Base-by-base conservation (phyloP, 1,140 invertebrate species). In the Zaprionus ghesquierei region DNA sequence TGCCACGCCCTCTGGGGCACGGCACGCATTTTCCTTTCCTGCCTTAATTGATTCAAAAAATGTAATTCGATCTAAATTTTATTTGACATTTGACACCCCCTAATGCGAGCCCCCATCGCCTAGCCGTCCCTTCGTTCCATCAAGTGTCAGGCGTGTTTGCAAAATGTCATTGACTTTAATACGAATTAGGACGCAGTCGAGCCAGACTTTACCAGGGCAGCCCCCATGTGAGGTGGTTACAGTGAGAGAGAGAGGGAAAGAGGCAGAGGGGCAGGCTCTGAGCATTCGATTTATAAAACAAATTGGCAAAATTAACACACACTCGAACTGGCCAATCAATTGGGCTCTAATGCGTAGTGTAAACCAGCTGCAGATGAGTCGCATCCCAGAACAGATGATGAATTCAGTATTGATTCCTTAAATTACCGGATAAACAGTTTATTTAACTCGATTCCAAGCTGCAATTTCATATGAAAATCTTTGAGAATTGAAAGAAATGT, bases 31-130 rank as follows among this genome's bases (percentile, higher is more conserved):
- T 41, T 70, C 55, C 25, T 15, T 15, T 41, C 63, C 55, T 20
- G 13, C 69, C 76, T 70, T 84, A 84, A 84, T 84, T 84, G 80
- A 84, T 77, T 85, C 51, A 62, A 73, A 65, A 80, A 65, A 73
- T 69, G 64, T 66, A 85, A 84, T 84, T 80, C 51, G 66, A 84
- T 80, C 73, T 69, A 66, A 79, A 77, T 74, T 84, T 68, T 38
- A 72, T 58, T 69, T 31, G 55, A 58, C 55, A 58, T 41, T 35
- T 58, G 41, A 46, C 27, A 58, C 56, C 74, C n/a, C n/a, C n/a
- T n/a, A n/a, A n/a, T n/a, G n/a, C n/a, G n/a, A 63, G 58, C 61
- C 38, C 56, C 63, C n/a, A 27, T n/a, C 35, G 25, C 50, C 38
- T 12, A 13, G 12, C 33, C 1, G 13, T 41, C 33, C 18, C 44